These are phyloP conservation scores for Engraulis encrasicolus DNA, from an alignment of 2,113 vertebrate genomes.

Conservation along the genomic window DNA sequence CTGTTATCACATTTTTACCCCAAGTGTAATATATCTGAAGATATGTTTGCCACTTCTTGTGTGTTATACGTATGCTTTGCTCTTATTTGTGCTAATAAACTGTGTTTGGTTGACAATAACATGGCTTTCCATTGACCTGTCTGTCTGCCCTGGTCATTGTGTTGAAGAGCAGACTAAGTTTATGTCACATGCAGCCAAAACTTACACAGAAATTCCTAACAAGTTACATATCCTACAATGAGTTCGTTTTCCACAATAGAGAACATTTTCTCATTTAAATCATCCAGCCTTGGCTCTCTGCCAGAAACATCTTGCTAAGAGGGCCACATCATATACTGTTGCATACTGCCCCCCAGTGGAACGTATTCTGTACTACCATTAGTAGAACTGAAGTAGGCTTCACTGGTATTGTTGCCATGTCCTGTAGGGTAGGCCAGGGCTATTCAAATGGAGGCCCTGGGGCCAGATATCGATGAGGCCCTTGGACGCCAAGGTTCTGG, in stretches of 20 bases:
- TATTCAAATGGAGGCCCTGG: too few relatives aligned
- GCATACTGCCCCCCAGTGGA: background rate
- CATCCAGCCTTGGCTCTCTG: background rate
- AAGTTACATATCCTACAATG: background rate
- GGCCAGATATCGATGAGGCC: too few relatives aligned
- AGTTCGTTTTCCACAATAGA: background rate
- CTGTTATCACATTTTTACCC: constrained; percentile 82
- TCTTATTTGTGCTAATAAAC: constrained; percentile 90
- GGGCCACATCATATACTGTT: background rate
- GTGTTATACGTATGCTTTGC: constrained; percentile 93
- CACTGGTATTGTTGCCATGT: too few relatives aligned
- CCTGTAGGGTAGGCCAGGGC: too few relatives aligned
- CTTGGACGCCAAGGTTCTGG: too few relatives aligned
- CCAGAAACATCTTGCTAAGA: background rate
- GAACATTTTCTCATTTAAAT: background rate
- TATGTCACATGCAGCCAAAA: too few relatives aligned
- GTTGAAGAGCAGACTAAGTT: too few relatives aligned
- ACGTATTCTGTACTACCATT: background rate
- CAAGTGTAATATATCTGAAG: constrained; percentile 82
- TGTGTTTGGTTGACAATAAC: constrained; percentile 71
- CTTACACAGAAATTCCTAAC: background rate
- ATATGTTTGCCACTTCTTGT: constrained; percentile 82
- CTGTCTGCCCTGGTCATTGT: background rate
- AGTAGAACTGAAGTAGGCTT: too few relatives aligned
- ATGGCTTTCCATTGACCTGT: too few relatives aligned